Percentiles rank a stretch among this genome's conserved stretches.
Evolutionary conservation across 2,888 invertebrate genomes (phyloP).

Genomic region (Entomobrya multifasciata): DNA sequence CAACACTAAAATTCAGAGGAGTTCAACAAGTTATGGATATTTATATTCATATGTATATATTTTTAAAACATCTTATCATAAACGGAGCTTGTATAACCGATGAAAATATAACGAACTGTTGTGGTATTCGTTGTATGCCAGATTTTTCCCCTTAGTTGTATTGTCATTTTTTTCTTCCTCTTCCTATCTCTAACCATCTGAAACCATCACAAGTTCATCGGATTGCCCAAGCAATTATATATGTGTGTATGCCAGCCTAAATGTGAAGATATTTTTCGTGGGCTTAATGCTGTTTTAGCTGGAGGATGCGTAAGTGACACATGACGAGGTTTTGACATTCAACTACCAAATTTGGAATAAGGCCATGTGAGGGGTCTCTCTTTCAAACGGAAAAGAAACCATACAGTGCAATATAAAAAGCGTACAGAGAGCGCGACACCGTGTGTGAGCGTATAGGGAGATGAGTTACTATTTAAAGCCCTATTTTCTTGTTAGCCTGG

Average conservation of each 20-base stretch:
- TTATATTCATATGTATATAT: background rate
- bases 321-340: conserved; percentile 79
- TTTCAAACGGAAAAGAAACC: conserved; percentile 48
- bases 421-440: conserved; percentile 10
- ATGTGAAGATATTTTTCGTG: conserved; percentile 56
- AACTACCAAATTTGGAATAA: conserved; percentile 77
- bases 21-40: background rate
- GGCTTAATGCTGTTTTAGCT: conserved; percentile 49
- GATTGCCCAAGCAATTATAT: conserved; percentile 12
- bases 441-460: background rate
- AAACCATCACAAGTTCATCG: background rate
- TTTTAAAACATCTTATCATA: conserved; percentile 15
- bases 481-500: background rate
- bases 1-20: background rate
- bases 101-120: background rate
- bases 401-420: conserved; percentile 46
- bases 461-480: background rate
- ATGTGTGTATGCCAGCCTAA: conserved; percentile 35
- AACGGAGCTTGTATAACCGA: background rate
- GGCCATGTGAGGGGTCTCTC: conserved; percentile 75
- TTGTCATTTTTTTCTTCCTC: conserved; percentile 9
- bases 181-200: background rate
- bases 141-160: background rate
- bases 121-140: background rate
- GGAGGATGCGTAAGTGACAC: conserved; percentile 75